phyloP scores from a whole-genome alignment of 2,113 vertebrate genomes.

The Dicrurus megarhynchus region DNA sequence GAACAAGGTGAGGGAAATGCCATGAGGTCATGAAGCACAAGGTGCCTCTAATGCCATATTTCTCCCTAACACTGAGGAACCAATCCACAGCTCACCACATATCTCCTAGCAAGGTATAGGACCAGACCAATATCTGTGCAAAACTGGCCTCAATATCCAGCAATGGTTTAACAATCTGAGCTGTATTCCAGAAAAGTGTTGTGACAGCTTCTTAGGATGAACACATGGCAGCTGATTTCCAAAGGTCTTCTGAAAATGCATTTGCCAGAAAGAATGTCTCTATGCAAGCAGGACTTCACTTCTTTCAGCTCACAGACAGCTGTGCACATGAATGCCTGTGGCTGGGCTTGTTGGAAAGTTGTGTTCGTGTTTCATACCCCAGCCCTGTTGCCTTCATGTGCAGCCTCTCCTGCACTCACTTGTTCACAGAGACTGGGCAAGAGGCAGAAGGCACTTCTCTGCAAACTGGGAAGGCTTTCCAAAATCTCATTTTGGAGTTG shows the following conservation, averaged over 20 bases:
- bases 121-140: neutral
- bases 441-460: neutral
- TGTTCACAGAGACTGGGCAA: neutral
- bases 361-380: neutral
- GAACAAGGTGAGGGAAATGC: neutral
- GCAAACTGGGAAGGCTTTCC: neutral
- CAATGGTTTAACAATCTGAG: neutral
- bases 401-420: neutral
- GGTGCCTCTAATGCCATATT: neutral
- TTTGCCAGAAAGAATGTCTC: neutral
- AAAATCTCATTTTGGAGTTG: neutral
- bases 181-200: neutral
- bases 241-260: neutral
- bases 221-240: neutral
- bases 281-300: neutral
- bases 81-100: neutral
- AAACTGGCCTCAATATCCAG: neutral
- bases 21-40: accelerated
- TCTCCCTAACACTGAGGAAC: neutral
- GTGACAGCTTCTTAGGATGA: neutral
- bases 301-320: neutral
- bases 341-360: neutral
- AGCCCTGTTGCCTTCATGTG: accelerated
- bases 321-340: neutral
- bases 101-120: neutral